Percentiles rank a stretch among this genome's conserved stretches.
These are phyloP conservation scores for Polyodon spathula DNA, from an alignment of 2,113 vertebrate species.

Conservation along the genomic window DNA sequence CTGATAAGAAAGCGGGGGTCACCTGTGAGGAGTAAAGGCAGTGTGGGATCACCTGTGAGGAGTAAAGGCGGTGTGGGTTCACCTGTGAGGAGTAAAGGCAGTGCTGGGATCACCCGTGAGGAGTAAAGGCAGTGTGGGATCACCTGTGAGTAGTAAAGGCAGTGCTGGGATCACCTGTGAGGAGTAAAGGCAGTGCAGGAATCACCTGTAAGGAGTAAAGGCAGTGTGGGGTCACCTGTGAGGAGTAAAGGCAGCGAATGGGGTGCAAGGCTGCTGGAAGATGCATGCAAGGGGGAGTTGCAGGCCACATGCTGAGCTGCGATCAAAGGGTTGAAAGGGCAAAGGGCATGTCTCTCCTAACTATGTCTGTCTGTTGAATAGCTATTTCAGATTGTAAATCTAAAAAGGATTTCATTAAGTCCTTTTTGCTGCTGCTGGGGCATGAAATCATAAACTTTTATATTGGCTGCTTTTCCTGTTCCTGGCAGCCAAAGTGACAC, in stretches of 20 bases:
- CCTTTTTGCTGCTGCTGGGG: constrained; percentile 60
- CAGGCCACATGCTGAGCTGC: constrained; percentile 60
- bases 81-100: no score
- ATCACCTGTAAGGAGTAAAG: no score
- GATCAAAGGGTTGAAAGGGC: constrained; percentile 64
- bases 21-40: no score
- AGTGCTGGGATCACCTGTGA: no score
- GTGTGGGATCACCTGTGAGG: no score
- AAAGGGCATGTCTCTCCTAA: constrained; percentile 51
- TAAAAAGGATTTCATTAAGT: constrained; percentile 67
- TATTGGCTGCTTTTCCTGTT: constrained; percentile 60
- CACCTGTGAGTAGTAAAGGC: no score
- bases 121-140: no score
- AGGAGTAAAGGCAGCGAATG: constrained; percentile 40
- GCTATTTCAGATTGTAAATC: constrained; percentile 73
- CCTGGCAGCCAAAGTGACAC: constrained; percentile 55
- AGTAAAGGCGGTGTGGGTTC: no score
- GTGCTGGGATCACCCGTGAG: no score
- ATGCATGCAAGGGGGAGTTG: constrained; percentile 50
- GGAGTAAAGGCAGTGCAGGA: no score
- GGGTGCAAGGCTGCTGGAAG: constrained; percentile 46
- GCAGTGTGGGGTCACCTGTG: no score
- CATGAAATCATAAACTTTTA: constrained; percentile 70
- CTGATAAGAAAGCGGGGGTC: no score
- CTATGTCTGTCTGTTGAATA: constrained; percentile 64